Percentiles rank a stretch among this genome's conserved stretches.
Conservation (phyloP, 2,113 vertebrate genomes). For the Barbus barbus region DNA sequence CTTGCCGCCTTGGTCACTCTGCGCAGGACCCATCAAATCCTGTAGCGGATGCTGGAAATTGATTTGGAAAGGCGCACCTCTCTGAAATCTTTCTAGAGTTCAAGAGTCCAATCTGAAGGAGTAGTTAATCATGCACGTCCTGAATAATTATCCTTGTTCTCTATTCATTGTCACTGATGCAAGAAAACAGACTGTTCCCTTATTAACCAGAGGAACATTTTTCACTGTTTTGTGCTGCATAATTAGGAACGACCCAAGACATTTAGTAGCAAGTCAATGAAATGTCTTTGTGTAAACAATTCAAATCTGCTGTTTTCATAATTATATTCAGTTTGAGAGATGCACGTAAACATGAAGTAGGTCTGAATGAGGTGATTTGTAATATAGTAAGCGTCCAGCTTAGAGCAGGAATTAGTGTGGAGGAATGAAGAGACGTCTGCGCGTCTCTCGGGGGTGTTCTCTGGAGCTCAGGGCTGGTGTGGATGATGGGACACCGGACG, state of each 20-base stretch:
- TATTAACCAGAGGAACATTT: conserved; percentile 3
- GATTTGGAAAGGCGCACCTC: neutral
- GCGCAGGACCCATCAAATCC: neutral
- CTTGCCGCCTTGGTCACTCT: neutral
- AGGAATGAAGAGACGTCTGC: too few species aligned
- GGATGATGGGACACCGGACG: too few species aligned
- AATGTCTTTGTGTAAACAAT: neutral
- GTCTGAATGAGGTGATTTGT: too few species aligned
- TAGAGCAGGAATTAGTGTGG: too few species aligned
- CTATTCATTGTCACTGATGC: neutral
- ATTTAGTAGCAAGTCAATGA: neutral
- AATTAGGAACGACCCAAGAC: neutral
- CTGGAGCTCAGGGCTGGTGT: too few species aligned
- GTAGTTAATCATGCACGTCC: neutral
- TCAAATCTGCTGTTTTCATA: neutral
- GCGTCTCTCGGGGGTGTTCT: too few species aligned
- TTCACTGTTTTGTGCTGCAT: neutral
- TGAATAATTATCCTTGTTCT: neutral
- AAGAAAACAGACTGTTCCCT: conserved; percentile 12
- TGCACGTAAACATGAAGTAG: too few species aligned
- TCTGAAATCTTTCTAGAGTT: neutral
- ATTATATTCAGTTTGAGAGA: too few species aligned
- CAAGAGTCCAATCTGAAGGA: neutral
- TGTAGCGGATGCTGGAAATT: neutral
- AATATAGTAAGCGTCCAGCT: too few species aligned